Conservation (phyloP, 2,113 vertebrate genomes). For the Etheostoma cragini region DNA sequence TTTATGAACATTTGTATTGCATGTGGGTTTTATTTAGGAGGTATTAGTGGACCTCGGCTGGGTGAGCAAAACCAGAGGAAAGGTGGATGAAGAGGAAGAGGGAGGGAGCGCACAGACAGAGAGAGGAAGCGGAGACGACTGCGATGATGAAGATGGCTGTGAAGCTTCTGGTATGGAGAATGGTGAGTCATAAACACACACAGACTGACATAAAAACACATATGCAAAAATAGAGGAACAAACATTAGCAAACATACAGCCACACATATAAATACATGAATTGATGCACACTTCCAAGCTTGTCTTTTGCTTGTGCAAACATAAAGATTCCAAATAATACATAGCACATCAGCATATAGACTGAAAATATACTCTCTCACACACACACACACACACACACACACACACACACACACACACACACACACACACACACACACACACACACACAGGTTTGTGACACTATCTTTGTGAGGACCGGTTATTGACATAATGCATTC, state of each 20-base stretch:
- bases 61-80: constrained; percentile 47
- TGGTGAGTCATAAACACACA: constrained; percentile 69
- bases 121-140: constrained; percentile 86
- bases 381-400: neutral
- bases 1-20: constrained; percentile 1
- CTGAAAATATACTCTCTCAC: neutral
- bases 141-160: constrained; percentile 93
- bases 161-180: constrained; percentile 85
- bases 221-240: constrained; percentile 17
- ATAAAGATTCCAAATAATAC: constrained; percentile 1
- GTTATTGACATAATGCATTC: too few relatives aligned
- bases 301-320: constrained; percentile 20
- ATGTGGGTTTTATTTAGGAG: constrained; percentile 73
- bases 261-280: constrained; percentile 27
- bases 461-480: too few relatives aligned
- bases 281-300: neutral
- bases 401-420: neutral
- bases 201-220: neutral
- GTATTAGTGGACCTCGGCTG: constrained; percentile 79
- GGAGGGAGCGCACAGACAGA: constrained; percentile 76
- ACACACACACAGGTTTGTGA: neutral
- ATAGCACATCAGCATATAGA: constrained; percentile 3
- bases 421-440: neutral
- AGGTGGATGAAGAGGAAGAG: constrained; percentile 79
- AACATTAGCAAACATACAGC: constrained; percentile 47